Evolutionary conservation across 1,140 invertebrate species (phyloP).

Genomic region (Drosophila pallidifrons): DNA sequence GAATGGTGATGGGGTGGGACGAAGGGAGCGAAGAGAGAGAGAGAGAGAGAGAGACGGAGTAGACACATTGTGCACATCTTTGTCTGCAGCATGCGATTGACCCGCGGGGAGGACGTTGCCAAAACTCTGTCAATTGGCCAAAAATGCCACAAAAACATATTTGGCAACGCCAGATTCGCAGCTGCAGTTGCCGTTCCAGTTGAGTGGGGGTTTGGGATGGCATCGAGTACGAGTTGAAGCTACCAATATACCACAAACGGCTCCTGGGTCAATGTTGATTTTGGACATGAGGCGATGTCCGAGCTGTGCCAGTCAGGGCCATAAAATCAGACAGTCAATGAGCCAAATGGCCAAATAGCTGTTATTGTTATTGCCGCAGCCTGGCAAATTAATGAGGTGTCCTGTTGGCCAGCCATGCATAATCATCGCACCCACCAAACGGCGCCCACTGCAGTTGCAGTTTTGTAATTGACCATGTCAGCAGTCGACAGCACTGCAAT

Average conservation of each 20-base stretch:
- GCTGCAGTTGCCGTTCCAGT: slow-evolving; percentile 16
- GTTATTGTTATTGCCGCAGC: slow-evolving; percentile 77
- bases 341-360: slow-evolving; percentile 74
- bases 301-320: slow-evolving; percentile 30
- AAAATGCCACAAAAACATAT: slow-evolving; percentile 82
- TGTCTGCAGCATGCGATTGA: slow-evolving; percentile 67
- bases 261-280: slow-evolving; percentile 75
- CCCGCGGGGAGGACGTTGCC: slow-evolving; percentile 45
- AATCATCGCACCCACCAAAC: neutral
- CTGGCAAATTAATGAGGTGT: slow-evolving; percentile 78
- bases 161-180: slow-evolving; percentile 58
- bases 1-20: neutral
- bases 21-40: neutral
- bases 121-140: slow-evolving; percentile 70
- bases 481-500: slow-evolving; percentile 12
- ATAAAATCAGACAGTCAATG: slow-evolving; percentile 81
- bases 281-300: slow-evolving; percentile 49
- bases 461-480: slow-evolving; percentile 25
- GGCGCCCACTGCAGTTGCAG: slow-evolving; percentile 25
- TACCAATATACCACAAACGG: slow-evolving; percentile 48
- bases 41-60: too few relatives aligned
- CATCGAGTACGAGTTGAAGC: neutral
- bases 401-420: slow-evolving; percentile 36
- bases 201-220: neutral
- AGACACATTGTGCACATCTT: slow-evolving; percentile 44